Conservation (phyloP, 2,113 vertebrate species). For the Arenaria interpres region DNA sequence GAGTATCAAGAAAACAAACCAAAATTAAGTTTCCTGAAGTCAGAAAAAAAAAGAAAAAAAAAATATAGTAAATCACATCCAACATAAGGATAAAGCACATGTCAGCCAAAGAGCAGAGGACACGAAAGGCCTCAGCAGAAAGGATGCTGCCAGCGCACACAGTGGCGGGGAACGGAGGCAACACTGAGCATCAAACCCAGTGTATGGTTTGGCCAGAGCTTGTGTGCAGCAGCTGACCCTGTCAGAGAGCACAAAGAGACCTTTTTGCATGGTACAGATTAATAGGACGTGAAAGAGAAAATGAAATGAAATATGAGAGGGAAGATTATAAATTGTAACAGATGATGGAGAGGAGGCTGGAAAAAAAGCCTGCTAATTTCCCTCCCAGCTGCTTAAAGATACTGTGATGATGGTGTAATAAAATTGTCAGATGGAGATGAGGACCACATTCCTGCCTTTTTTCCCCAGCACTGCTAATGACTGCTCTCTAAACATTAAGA, state of each 20-base stretch:
- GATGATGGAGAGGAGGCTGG: background rate
- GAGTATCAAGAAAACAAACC: background rate
- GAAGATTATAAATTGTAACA: background rate
- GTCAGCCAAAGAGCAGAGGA: background rate
- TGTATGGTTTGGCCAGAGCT: accelerated
- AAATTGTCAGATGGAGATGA: background rate
- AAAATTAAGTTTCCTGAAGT: background rate
- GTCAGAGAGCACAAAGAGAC: background rate
- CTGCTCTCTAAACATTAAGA: background rate
- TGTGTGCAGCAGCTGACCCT: background rate
- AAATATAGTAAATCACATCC: background rate
- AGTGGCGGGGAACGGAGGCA: background rate
- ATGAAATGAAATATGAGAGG: background rate
- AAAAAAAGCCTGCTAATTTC: background rate
- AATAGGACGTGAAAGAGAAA: background rate
- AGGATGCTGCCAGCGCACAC: background rate
- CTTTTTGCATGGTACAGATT: background rate
- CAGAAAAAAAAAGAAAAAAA: background rate
- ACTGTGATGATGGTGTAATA: background rate
- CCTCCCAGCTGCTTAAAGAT: background rate
- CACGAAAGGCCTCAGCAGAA: background rate
- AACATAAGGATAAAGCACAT: background rate
- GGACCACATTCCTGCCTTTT: background rate
- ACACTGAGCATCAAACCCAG: accelerated
- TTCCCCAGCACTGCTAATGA: background rate